Evolutionary conservation across 2,888 invertebrate species (phyloP).

Genomic region (Parnassius smintheus): DNA sequence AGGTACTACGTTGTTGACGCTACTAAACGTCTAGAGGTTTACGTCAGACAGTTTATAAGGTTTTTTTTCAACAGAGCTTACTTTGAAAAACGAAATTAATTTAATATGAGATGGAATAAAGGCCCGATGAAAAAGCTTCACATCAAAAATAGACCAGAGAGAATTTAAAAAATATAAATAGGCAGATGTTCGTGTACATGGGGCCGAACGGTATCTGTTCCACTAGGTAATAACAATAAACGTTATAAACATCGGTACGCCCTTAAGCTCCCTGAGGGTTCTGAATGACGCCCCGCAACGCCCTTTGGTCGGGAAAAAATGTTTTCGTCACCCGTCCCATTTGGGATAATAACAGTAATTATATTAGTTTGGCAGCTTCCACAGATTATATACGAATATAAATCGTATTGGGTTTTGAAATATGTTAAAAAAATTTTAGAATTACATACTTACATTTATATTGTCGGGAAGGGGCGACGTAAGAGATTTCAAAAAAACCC

Average conservation of each 20-base stretch:
- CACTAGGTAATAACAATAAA: constrained; percentile 22
- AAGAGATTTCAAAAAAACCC: no score
- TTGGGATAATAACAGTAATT: constrained; percentile 21
- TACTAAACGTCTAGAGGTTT: no score
- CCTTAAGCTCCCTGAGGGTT: constrained; percentile 12
- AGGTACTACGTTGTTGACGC: no score
- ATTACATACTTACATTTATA: no score
- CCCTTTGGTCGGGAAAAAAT: constrained; percentile 14
- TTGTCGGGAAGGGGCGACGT: no score
- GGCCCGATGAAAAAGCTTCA: background rate
- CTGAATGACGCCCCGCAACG: constrained; percentile 22
- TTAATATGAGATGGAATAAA: no score
- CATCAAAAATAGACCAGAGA: background rate
- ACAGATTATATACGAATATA: background rate
- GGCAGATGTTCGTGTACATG: constrained; percentile 21
- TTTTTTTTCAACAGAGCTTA: no score
- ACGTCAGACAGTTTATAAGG: no score
- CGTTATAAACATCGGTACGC: constrained; percentile 18
- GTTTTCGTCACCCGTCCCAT: constrained; percentile 6
- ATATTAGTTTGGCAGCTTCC: constrained; percentile 7
- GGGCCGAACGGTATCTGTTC: background rate
- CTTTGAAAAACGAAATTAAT: no score
- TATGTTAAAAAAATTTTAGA: no score
- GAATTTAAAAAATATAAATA: constrained; percentile 12
- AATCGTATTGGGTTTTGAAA: no score